These are phyloP conservation scores for Tragelaphus buxtoni DNA, from an alignment of 2,113 vertebrate genomes.

Conservation along the genomic window DNA sequence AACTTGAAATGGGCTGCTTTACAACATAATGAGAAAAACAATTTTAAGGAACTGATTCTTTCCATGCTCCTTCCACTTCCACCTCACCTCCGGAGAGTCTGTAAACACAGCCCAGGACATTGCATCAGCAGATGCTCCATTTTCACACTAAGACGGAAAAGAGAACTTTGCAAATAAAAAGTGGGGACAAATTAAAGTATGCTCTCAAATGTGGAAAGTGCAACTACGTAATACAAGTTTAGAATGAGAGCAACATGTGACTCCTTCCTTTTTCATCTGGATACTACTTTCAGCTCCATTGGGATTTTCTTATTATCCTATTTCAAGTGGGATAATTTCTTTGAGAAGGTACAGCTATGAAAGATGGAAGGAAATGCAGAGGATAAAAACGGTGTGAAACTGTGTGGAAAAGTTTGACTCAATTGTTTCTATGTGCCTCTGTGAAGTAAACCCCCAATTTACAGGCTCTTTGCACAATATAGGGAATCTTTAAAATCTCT, in stretches of 20 bases:
- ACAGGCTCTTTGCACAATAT: neutral
- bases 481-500: neutral
- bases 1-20: neutral
- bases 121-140: neutral
- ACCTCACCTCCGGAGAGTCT: neutral
- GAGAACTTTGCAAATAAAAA: constrained; percentile 23
- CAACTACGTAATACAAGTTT: neutral
- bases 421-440: neutral
- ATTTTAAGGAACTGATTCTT: neutral
- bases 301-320: neutral
- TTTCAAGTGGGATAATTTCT: neutral
- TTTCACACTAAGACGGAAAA: constrained; percentile 27
- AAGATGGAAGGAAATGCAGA: neutral
- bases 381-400: neutral
- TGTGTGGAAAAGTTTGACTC: neutral
- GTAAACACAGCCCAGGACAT: neutral
- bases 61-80: neutral
- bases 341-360: neutral
- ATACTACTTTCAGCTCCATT: neutral
- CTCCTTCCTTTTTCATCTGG: neutral
- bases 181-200: neutral
- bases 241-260: neutral
- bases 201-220: neutral
- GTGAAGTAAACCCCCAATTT: neutral
- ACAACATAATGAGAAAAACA: constrained; percentile 38